Conservation (phyloP, 2,113 vertebrate genomes). For the Larimichthys polyactis region DNA sequence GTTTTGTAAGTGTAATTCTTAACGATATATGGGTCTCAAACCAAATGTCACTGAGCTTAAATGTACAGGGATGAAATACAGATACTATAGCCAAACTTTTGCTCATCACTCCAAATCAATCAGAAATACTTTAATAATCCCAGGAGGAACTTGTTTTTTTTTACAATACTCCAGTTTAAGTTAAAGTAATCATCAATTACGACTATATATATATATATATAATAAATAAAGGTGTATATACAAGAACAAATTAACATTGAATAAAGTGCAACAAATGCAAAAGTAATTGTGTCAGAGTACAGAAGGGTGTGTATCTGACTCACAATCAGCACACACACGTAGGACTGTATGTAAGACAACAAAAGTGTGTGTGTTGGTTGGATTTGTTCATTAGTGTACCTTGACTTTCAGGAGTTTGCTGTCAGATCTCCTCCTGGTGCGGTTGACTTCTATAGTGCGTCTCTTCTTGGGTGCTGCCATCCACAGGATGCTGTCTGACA, state of each 20-base stretch:
- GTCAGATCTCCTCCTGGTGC: constrained; percentile 88
- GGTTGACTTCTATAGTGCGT: constrained; percentile 93
- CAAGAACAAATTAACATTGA: no score
- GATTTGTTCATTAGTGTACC: constrained; percentile 75
- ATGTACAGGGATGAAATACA: neutral
- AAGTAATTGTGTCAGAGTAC: no score
- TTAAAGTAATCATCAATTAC: no score
- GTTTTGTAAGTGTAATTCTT: neutral
- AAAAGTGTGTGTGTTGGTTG: neutral
- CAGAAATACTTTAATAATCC: no score
- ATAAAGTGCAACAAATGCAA: no score
- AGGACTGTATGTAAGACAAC: neutral
- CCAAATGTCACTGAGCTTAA: neutral
- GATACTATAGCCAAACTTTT: neutral
- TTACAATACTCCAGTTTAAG: no score
- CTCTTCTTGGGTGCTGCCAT: constrained; percentile 96
- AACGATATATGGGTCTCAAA: neutral
- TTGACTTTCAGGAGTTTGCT: constrained; percentile 88
- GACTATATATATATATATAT: no score
- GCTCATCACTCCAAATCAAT: neutral
- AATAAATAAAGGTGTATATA: no score
- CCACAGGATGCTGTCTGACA: constrained; percentile 89
- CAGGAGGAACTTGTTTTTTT: no score
- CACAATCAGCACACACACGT: neutral
- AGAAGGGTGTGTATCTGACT: no score